Evolutionary conservation across 2,113 vertebrate genomes (phyloP), one percentile per base, ranked within the genome.

Genomic region (Tauraco erythrolophus): DNA sequence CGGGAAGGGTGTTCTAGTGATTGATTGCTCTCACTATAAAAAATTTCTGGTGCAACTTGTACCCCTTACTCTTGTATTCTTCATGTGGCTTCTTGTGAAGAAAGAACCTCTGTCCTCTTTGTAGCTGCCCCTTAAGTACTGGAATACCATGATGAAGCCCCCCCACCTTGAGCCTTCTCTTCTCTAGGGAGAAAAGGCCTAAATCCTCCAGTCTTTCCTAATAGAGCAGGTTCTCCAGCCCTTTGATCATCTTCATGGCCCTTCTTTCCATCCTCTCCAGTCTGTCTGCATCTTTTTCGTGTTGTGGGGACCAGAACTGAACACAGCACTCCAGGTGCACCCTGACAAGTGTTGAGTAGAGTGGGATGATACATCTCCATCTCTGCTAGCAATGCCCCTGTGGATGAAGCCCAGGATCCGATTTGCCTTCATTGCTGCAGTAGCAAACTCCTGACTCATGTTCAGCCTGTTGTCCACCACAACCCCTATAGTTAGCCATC

Each of bases 31-130:
- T 53, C 21, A 51, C 5, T 35, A 9, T 33, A 37, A 66, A 35
- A 65, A 16, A 28, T 39, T n/a, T 18, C 19, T 1, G 2, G n/a
- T 75, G 10, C 22, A 60, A n/a, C 19, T 48, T 54, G 19, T 48
- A 27, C 28, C 56, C 3, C 0, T 70, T 64, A 17, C 9, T 37
- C 25, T 71, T 2, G 0, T 50, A 22, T 45, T 70, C 35, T 45
- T 22, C 23, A 43, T 43, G 41, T 43, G 41, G 41, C 10, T 66
- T 39, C 18, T 35, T 10, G 45, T 48, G 51, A 84, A 84, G 30
- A 57, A 4, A 58, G 16, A 41, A 4, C 24, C 18, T 48, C 14
- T 53, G 4, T 54, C 22, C 60, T 64, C 60, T 60, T 48, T 31
- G 30, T 48, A 72, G 66, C 10, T 21, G 9, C 39, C 30, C 13